A percentile compares a stretch with the other conserved stretches of the same genome.
phyloP scores from a whole-genome alignment of 2,888 invertebrate species.

The Gortyna flavago region DNA sequence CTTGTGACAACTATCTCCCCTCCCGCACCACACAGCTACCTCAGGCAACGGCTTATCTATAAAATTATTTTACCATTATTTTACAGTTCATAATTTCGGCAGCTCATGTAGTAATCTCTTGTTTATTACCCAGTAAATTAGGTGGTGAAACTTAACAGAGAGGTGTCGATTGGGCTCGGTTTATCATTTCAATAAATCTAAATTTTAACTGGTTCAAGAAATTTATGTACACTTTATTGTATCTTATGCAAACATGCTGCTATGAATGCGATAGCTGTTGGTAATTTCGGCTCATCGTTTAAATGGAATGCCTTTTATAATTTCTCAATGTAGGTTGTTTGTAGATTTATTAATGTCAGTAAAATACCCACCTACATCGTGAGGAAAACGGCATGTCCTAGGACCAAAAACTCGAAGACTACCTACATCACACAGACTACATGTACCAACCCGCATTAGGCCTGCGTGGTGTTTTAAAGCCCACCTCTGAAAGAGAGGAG shows the following conservation, averaged over 20 bases:
- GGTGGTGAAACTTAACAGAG: conserved; percentile 40
- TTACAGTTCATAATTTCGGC: conserved; percentile 12
- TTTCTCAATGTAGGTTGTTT: conserved; percentile 30
- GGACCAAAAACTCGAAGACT: too few relatives aligned
- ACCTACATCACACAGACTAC: too few relatives aligned
- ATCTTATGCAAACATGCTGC: conserved; percentile 53
- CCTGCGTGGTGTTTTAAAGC: too few relatives aligned
- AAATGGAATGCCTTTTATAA: conserved; percentile 13
- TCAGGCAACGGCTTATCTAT: neutral
- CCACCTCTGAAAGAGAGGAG: too few relatives aligned
- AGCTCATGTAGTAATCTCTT: conserved; percentile 19
- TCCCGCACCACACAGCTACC: too few relatives aligned
- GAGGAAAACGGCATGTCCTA: neutral
- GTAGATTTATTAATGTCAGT: conserved; percentile 31
- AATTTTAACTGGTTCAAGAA: conserved; percentile 35
- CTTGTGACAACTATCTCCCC: too few relatives aligned
- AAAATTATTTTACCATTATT: conserved; percentile 14
- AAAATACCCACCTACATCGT: neutral
- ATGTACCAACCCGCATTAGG: too few relatives aligned
- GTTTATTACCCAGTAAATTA: conserved; percentile 38
- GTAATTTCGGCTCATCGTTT: conserved; percentile 16
- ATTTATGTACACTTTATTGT: conserved; percentile 16
- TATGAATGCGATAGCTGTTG: neutral
- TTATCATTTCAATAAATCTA: conserved; percentile 38
- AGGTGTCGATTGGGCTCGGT: conserved; percentile 28